Conservation (phyloP, 2,113 vertebrate genomes). For the Mesitornis unicolor region DNA sequence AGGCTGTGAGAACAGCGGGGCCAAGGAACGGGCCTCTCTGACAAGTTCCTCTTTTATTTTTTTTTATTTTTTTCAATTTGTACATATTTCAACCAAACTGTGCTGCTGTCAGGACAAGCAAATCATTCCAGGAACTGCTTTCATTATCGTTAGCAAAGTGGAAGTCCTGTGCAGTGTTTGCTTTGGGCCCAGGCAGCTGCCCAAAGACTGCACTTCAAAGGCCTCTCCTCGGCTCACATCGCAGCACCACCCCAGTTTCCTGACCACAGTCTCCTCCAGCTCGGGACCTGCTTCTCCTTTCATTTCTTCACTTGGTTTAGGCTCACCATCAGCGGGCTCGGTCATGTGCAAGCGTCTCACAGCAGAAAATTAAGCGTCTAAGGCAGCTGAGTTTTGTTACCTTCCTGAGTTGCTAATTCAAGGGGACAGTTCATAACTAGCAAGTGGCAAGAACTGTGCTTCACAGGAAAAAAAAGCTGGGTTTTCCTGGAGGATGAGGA, state of each 20-base stretch:
- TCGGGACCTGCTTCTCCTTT: neutral
- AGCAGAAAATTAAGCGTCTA: neutral
- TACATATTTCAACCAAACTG: conserved; percentile 6
- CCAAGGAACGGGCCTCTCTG: neutral
- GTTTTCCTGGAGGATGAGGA: neutral
- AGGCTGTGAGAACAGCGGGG: neutral
- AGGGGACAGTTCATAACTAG: neutral
- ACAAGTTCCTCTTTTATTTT: neutral
- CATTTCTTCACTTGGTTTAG: neutral
- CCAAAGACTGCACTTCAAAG: conserved; percentile 7
- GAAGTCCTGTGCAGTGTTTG: conserved; percentile 14
- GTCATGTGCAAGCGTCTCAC: neutral
- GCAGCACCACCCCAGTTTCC: neutral
- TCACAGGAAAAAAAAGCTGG: neutral
- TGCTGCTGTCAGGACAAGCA: conserved; percentile 22
- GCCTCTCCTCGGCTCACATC: neutral
- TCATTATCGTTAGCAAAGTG: conserved; percentile 21
- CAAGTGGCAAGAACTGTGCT: neutral
- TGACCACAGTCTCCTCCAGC: neutral
- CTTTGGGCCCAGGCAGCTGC: conserved; percentile 14
- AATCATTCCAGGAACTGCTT: conserved; percentile 23
- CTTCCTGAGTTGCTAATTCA: neutral
- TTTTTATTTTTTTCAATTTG: neutral
- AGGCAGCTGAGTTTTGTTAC: neutral
- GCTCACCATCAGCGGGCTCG: neutral